phyloP scores from a whole-genome alignment of 2,888 invertebrate genomes.

The Ecdyonurus torrentis region DNA sequence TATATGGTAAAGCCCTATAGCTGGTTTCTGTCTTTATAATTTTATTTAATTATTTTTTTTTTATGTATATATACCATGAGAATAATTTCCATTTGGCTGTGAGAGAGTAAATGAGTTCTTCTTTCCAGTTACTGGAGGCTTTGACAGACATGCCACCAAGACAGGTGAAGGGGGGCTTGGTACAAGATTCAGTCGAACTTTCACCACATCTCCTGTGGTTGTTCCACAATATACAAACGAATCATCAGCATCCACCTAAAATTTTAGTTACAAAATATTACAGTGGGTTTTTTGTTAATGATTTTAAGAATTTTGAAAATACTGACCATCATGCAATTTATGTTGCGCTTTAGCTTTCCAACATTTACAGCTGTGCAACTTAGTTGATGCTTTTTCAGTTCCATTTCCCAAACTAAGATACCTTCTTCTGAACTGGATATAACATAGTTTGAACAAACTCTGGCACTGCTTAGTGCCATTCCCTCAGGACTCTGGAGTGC shows the following conservation, averaged over 20 bases:
- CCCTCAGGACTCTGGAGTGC: background rate
- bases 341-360: slow-evolving; percentile 59
- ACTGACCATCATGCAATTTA: slow-evolving; percentile 47
- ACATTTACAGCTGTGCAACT: slow-evolving; percentile 54
- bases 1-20: background rate
- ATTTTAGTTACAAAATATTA: background rate
- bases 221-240: slow-evolving; percentile 71
- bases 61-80: background rate
- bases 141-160: slow-evolving; percentile 1
- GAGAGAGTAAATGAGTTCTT: background rate
- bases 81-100: background rate
- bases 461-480: background rate
- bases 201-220: slow-evolving; percentile 55
- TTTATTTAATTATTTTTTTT: background rate
- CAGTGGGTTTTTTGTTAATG: no score
- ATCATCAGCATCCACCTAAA: slow-evolving; percentile 45
- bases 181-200: slow-evolving; percentile 19
- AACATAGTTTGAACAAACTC: background rate
- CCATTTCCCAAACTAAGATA: slow-evolving; percentile 47
- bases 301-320: background rate
- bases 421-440: background rate
- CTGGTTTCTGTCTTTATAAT: background rate
- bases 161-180: background rate
- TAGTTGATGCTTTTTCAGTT: slow-evolving; percentile 48
- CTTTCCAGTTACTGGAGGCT: background rate